phyloP scores from a whole-genome alignment of 1,140 invertebrate species.

The Aphidius gifuensis region DNA sequence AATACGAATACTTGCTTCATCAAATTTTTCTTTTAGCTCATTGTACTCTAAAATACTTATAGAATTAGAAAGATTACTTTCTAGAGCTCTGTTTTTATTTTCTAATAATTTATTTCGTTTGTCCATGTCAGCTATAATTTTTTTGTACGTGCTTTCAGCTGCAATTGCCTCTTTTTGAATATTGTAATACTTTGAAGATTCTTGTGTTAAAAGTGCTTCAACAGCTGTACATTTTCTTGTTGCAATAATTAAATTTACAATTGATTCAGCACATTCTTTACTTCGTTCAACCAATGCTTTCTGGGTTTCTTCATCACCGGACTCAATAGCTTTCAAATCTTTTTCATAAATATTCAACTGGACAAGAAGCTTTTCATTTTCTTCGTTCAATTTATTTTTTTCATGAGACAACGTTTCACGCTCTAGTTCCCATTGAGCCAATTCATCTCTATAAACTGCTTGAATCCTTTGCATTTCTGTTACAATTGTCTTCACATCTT shows the following conservation, averaged over 20 bases:
- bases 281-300: constrained; percentile 32
- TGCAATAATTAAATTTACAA: constrained; percentile 31
- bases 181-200: constrained; percentile 39
- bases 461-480: constrained; percentile 38
- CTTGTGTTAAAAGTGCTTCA: constrained; percentile 40
- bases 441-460: constrained; percentile 30
- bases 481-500: constrained; percentile 34
- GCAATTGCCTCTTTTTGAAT: constrained; percentile 40
- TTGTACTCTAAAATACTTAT: constrained; percentile 38
- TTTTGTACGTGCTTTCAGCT: constrained; percentile 37
- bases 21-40: constrained; percentile 42
- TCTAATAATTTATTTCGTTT: constrained; percentile 39
- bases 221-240: constrained; percentile 37
- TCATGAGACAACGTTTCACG: constrained; percentile 30
- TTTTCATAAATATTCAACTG: constrained; percentile 37
- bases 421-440: constrained; percentile 35
- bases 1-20: constrained; percentile 43
- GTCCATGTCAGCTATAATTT: constrained; percentile 37
- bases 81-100: constrained; percentile 35
- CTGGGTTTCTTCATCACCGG: constrained; percentile 33
- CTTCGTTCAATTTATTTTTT: constrained; percentile 31
- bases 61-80: constrained; percentile 39
- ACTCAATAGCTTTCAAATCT: constrained; percentile 32
- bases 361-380: constrained; percentile 25
- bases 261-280: constrained; percentile 31